A percentile compares a stretch with the other conserved stretches of the same genome.
Conservation (phyloP, 2,113 vertebrate genomes). For the Arothron firmamentum region DNA sequence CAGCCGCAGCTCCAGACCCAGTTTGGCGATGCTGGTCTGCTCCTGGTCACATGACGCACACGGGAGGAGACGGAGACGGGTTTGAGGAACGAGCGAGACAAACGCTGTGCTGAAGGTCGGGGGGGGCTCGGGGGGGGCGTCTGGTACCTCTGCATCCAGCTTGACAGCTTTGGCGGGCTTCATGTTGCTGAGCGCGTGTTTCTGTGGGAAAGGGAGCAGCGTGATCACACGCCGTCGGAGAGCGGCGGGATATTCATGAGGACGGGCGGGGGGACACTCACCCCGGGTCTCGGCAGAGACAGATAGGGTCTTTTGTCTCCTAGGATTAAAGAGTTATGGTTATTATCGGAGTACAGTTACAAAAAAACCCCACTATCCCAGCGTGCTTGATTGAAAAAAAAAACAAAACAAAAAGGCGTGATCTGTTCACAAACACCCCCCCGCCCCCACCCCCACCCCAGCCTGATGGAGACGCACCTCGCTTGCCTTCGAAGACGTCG, state of each 20-base stretch:
- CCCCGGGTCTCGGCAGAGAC: constrained; percentile 91
- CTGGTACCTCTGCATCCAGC: constrained; percentile 88
- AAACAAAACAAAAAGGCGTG: too few species aligned
- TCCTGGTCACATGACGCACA: constrained; percentile 75
- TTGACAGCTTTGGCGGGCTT: constrained; percentile 89
- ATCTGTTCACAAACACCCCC: too few species aligned
- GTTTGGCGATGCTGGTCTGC: constrained; percentile 87
- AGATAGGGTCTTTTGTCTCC: constrained; percentile 93
- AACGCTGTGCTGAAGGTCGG: constrained; percentile 24
- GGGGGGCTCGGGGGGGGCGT: constrained; percentile 18
- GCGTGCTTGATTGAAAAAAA: too few species aligned
- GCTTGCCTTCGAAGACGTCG: constrained; percentile 90
- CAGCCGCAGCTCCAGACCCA: constrained; percentile 89
- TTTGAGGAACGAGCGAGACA: too few species aligned
- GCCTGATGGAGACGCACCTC: constrained; percentile 74
- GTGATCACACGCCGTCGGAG: constrained; percentile 19
- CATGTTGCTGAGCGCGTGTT: constrained; percentile 82
- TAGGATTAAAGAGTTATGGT: constrained; percentile 62
- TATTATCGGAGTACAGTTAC: constrained; percentile 20
- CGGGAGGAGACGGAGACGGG: background rate
- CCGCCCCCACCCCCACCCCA: too few species aligned
- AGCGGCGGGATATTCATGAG: constrained; percentile 26
- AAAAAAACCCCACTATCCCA: background rate
- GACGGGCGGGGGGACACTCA: constrained; percentile 72
- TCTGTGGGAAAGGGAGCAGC: constrained; percentile 70